Base-by-base conservation (phyloP, 2,797 vertebrate species). In the Hyperoplus immaculatus region DNA sequence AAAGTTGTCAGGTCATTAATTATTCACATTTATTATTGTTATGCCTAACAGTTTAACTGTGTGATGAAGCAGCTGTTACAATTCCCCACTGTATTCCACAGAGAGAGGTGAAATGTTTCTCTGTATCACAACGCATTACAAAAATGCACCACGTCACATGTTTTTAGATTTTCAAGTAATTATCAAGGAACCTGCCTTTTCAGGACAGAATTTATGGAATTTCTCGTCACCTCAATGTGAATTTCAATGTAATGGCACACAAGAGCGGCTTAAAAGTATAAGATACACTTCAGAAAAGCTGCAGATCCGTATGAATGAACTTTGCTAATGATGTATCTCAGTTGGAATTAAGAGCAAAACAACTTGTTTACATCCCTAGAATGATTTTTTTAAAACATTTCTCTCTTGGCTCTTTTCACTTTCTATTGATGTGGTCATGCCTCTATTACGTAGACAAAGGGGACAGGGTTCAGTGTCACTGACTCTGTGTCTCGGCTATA, bases 241-340 rank as follows among this genome's bases (percentile, higher is more conserved):
- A 49, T 70, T 46, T 69, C 56, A 42, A 46, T 61, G 16, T 66
- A 57, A 81, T n/a, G 41, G 6, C 45, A 16, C 55, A 66, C 60
- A 51, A 59, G 11, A 67, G 13, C 12, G 36, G 8, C 45, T 12
- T 50, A 72, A 75, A 42, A 57, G 50, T 43, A 71, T 46, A 12
- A 65, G 46, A 55, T 42, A 57, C 51, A 29, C 10, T 46, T 80
- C 51, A 65, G 43, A 70, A 54, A 16, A 62, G 36, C 15, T 76
- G 16, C 42, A 51, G 46, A 75, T 58, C 42, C 67, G 79, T 74
- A 65, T 76, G 63, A 85, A n/a, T 82, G 21, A 69, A 70, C 59
- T 70, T 47, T 59, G 51, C n/a, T 43, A 10, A 5, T 61, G 29
- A 82, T 29, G 29, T 29, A 29, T 64, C 46, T 39, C 45, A 8